Percentiles rank a stretch among this genome's conserved stretches.
Evolutionary conservation across 2,888 invertebrate genomes (phyloP).

Genomic region (Polyommatus iphigenia): DNA sequence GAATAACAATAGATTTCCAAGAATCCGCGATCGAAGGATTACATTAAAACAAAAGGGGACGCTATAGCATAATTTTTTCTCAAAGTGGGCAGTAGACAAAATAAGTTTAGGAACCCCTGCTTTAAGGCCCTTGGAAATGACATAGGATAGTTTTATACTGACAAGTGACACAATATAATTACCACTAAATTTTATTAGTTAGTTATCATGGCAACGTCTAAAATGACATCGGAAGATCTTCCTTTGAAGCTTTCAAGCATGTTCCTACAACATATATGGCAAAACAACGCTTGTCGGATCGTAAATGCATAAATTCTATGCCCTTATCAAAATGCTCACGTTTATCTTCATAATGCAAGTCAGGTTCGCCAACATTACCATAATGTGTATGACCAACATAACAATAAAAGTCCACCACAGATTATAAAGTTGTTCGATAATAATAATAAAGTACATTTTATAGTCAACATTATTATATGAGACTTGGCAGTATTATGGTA

Average conservation of each 20-base stretch:
- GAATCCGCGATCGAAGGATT: no score
- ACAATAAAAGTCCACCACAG: constrained; percentile 9
- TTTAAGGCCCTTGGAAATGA: no score
- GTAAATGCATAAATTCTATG: not conserved
- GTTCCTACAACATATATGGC: not conserved
- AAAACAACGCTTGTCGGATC: not conserved
- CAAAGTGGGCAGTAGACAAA: no score
- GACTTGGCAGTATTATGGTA: not conserved
- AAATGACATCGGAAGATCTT: not conserved
- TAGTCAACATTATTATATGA: not conserved
- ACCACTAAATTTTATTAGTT: no score
- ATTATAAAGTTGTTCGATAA: not conserved
- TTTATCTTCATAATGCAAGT: constrained; percentile 4
- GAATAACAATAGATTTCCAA: no score
- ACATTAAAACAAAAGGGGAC: no score
- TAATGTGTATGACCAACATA: constrained; percentile 23
- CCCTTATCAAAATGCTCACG: constrained; percentile 2
- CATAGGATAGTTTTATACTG: no score
- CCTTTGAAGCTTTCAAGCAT: not conserved
- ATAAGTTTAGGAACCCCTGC: no score
- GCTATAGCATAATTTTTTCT: no score
- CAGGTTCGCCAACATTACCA: constrained; percentile 21
- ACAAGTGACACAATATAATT: no score
- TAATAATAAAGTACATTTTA: constrained; percentile 1
- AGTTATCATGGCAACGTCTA: no score